Conservation (phyloP, 2,113 vertebrate species). For the Mesoclemmys tuberculata region DNA sequence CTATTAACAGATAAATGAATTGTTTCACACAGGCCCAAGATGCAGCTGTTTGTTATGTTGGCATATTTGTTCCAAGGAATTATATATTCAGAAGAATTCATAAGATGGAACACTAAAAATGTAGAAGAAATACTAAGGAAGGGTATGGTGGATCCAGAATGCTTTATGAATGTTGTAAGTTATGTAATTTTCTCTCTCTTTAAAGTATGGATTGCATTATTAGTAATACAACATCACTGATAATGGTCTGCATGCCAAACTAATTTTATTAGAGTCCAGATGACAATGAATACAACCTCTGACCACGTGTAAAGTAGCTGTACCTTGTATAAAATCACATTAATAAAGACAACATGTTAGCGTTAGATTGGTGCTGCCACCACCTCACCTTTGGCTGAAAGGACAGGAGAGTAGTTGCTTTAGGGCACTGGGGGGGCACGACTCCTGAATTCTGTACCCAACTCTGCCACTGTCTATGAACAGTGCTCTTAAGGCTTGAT, state of each 20-base stretch:
- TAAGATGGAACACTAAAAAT: background rate
- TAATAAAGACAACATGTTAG: background rate
- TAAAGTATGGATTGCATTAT: accelerated
- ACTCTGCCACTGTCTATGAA: background rate
- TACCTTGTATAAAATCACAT: background rate
- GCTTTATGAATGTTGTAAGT: slow-evolving; percentile 65
- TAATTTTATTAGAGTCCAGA: background rate
- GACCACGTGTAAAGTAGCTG: accelerated
- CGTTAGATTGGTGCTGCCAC: background rate
- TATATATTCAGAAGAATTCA: background rate
- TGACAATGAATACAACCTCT: accelerated
- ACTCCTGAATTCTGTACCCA: background rate
- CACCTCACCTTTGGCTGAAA: background rate
- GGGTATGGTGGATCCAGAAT: slow-evolving; percentile 8
- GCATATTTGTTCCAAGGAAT: slow-evolving; percentile 38
- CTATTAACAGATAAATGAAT: background rate
- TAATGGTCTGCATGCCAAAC: background rate
- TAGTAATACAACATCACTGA: too few relatives aligned
- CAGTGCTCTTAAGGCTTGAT: background rate
- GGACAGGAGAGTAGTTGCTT: background rate
- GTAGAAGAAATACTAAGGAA: background rate
- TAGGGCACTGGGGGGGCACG: background rate
- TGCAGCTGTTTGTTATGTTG: slow-evolving; percentile 37
- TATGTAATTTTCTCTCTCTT: background rate
- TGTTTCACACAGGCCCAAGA: slow-evolving; percentile 43